Base-by-base conservation (phyloP, 2,888 invertebrate species). In the Heliconius charithonia region DNA sequence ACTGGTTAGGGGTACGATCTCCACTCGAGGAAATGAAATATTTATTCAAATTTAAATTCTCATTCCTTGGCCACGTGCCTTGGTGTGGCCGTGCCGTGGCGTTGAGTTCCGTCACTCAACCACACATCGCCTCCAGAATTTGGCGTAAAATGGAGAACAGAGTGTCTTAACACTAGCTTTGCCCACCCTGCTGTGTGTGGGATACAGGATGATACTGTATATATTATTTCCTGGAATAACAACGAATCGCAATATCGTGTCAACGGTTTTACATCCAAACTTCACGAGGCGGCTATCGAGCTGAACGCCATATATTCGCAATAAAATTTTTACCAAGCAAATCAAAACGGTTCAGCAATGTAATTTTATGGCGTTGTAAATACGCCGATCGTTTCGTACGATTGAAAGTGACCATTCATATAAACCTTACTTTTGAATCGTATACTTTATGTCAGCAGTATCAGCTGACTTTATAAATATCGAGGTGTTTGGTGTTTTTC, bases 341-440 rank as follows among this genome's bases (percentile, higher is more conserved):
- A 89, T 90, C 90, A 88, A 89, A 89, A 83, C 87, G 87, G 88
- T 89, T 89, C 88, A 86, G 86, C 88, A 86, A 86, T 87, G 87
- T 89, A 86, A 88, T 89, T 90, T 91, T 91, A 92, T 88, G 83
- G 83, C 84, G 88, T 84, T 86, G 88, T 91, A 92, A 91, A 88
- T 86, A 86, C 83, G 83, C 82, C 82, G 85, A 86, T 87, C 86
- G 86, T 86, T 90, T 88, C 87, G 81, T 80, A 77, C 80, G 82
- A 83, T 82, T 83, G 82, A 83, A 83, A 81, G 81, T 83, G 81
- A 82, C 82, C 81, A 82, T 81, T 82, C 83, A 76, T 82, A 82
- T 82, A 82, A 83, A 82, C 81, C 83, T 83, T 83, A 83, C 82
- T 83, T 81, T 83, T 83, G 81, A 81, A 79, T 82, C 82, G 81